Conservation (phyloP, 1,140 invertebrate species). For the Zaprionus kolodkinae region DNA sequence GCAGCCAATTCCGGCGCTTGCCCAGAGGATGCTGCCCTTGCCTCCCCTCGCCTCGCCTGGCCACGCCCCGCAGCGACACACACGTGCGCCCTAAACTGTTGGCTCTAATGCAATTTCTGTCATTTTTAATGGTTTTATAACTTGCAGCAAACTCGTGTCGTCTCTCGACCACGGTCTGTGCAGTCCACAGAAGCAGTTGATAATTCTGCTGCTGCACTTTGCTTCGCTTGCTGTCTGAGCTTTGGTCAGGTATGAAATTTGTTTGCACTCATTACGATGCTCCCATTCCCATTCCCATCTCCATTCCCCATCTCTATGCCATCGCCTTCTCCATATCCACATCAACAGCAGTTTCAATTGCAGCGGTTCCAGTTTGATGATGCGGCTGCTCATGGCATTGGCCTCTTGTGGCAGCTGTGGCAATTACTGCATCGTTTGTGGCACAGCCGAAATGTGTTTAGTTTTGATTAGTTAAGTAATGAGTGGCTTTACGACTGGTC, state of each 20-base stretch:
- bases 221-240: constrained; percentile 22
- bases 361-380: not conserved
- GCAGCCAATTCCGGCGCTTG: constrained; percentile 1
- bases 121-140: constrained; percentile 77
- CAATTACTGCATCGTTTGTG: constrained; percentile 70
- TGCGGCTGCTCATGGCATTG: constrained; percentile 6
- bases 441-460: constrained; percentile 54
- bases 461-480: constrained; percentile 70
- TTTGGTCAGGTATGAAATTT: constrained; percentile 65
- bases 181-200: constrained; percentile 36
- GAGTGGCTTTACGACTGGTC: constrained; percentile 7
- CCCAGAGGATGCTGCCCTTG: constrained; percentile 19
- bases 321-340: not conserved
- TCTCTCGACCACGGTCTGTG: not conserved
- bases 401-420: constrained; percentile 34
- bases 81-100: constrained; percentile 45
- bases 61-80: not conserved
- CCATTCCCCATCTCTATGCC: not conserved
- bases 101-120: constrained; percentile 69
- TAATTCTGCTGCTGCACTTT: constrained; percentile 42
- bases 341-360: not conserved
- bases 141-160: constrained; percentile 51
- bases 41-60: not conserved
- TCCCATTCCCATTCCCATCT: not conserved
- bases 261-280: constrained; percentile 65